phyloP scores from a whole-genome alignment of 2,113 vertebrate species.

The Crotophaga sulcirostris region DNA sequence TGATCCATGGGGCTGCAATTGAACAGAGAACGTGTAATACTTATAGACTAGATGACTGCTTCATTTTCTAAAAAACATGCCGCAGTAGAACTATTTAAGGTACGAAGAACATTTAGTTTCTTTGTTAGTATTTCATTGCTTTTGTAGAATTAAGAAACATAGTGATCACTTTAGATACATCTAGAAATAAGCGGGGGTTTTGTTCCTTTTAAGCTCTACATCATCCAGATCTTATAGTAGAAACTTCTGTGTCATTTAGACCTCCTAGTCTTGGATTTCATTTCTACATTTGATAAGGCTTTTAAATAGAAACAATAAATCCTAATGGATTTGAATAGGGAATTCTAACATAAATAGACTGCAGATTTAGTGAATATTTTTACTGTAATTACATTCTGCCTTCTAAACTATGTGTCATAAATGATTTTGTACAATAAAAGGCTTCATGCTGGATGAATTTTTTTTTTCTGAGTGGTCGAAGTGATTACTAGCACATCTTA shows the following conservation, averaged over 20 bases:
- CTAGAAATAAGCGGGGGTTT: neutral
- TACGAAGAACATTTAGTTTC: neutral
- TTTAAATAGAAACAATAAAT: conserved; percentile 26
- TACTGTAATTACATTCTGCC: neutral
- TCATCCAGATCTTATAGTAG: neutral
- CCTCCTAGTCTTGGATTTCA: neutral
- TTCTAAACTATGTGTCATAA: conserved; percentile 16
- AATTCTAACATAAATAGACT: conserved; percentile 23
- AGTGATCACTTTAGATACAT: neutral
- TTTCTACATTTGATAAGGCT: conserved; percentile 14
- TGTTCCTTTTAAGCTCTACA: neutral
- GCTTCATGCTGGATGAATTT: neutral
- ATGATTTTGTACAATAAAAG: neutral
- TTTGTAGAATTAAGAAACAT: neutral
- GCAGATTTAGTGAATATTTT: conserved; percentile 4
- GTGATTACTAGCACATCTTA: neutral
- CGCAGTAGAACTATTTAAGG: neutral
- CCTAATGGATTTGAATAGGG: neutral
- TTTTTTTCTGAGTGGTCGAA: neutral
- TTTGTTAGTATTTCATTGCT: neutral
- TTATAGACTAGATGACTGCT: neutral
- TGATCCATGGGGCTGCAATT: neutral
- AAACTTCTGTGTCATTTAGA: conserved; percentile 11
- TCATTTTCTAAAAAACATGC: neutral
- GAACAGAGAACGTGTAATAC: neutral